Conservation (phyloP, 2,113 vertebrate genomes). For the Pholis gunnellus region DNA sequence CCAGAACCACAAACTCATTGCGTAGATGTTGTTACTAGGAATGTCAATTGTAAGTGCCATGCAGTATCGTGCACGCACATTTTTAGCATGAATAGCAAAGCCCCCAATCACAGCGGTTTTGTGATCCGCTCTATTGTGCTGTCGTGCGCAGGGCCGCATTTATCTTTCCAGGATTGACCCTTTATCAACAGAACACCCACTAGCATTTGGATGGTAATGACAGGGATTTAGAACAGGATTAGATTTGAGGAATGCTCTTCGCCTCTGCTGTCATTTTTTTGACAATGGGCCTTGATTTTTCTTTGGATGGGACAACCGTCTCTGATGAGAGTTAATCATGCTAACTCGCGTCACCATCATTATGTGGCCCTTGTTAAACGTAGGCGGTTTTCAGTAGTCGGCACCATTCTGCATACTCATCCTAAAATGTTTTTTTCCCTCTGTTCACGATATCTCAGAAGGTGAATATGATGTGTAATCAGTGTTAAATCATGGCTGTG, state of each 20-base stretch:
- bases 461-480: conserved; percentile 39
- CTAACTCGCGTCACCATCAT: conserved; percentile 34
- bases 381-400: not conserved
- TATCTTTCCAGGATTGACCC: conserved; percentile 21
- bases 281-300: conserved; percentile 58
- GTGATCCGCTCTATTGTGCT: conserved; percentile 8
- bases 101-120: conserved; percentile 18
- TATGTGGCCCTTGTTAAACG: conserved; percentile 19
- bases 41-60: not conserved
- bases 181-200: conserved; percentile 30
- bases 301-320: conserved; percentile 28
- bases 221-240: conserved; percentile 34
- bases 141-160: not conserved
- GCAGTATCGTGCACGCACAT: not conserved
- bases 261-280: conserved; percentile 29
- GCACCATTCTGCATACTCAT: conserved; percentile 5
- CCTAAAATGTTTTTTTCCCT: not conserved
- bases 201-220: conserved; percentile 48
- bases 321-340: conserved; percentile 57
- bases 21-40: not conserved
- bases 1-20: not conserved
- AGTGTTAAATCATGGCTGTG: conserved; percentile 40
- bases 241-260: conserved; percentile 35
- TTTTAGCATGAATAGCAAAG: not conserved
- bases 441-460: conserved; percentile 7